phyloP scores from a whole-genome alignment of 2,113 vertebrate genomes.

The Dendropsophus ebraccatus region DNA sequence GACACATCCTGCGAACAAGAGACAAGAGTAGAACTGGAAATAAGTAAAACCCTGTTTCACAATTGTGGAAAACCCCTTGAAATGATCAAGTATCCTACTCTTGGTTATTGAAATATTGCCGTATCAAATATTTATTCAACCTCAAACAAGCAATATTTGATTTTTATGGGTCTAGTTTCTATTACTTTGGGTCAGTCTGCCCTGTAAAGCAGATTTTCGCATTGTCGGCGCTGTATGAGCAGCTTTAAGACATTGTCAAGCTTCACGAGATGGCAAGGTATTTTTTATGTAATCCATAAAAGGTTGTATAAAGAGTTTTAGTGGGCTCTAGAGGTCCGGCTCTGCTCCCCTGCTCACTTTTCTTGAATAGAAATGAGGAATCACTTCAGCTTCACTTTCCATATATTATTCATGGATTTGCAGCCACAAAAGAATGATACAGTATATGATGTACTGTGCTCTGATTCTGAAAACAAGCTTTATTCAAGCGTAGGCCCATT shows the following conservation, averaged over 20 bases:
- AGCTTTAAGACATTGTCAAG: constrained; percentile 4
- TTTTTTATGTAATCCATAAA: constrained; percentile 48
- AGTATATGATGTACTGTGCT: constrained; percentile 21
- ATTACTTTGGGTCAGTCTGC: background rate
- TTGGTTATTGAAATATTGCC: background rate
- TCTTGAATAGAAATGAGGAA: constrained; percentile 14
- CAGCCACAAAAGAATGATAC: constrained; percentile 48
- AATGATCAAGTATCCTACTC: background rate
- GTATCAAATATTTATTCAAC: background rate
- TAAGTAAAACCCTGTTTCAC: background rate
- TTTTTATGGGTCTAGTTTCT: background rate
- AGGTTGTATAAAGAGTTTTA: constrained; percentile 44
- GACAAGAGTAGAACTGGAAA: no score
- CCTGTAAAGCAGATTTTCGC: constrained; percentile 11
- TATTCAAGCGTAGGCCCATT: constrained; percentile 19
- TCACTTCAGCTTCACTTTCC: constrained; percentile 8
- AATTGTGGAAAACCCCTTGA: background rate
- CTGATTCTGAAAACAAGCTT: constrained; percentile 24
- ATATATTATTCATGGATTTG: constrained; percentile 56
- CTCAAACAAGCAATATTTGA: background rate
- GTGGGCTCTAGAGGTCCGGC: constrained; percentile 33
- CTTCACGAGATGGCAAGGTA: background rate
- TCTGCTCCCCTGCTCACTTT: background rate
- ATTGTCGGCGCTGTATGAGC: no score
- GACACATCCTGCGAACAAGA: no score